Evolutionary conservation across 2,888 invertebrate species (phyloP), one percentile per base, ranked within the genome.

Genomic region (Hypomecis atomaria): DNA sequence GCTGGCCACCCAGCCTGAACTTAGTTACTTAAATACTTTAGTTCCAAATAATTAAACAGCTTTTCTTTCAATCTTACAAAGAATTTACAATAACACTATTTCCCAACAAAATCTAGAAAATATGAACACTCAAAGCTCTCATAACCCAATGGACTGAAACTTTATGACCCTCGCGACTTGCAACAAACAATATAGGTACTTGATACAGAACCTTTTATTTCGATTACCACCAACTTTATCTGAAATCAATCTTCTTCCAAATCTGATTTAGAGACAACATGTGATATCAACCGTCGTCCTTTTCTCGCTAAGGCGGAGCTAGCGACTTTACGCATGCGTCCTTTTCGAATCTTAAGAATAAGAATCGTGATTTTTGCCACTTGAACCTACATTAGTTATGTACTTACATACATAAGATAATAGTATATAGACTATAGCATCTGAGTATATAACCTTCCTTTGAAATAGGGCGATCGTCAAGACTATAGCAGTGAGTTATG

Each of bases 241-340:
- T 82, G 73, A 87, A 86, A 87, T 87, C 87, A 88, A 88, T 89
- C 85, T 79, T 69, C 68, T 71, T 71, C 58, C 57, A 79, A 85
- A 85, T 86, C 86, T 79, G 79, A 80, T 78, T 81, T 78, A 72
- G 69, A 69, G 69, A 67, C 70, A 71, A 81, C 79, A 82, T 76
- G 73, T 72, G 84, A 84, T 84, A 87, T 78, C 67, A 60, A 67
- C 67, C 67, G 76, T 79, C 78, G 79, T 91, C 92, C 84, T 87
- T 83, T 79, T 92, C 90, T 55, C 62, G 50, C 71, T 69, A 70
- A 85, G 92, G 92, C 89, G 92, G 78, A 81, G 91, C 86, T 82
- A 83, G 65, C 56, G 47, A 40, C 40, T 38, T 43, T 72, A 86
- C 90, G 90, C 92, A 92, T 90, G 92, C 92, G 86, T 83, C 76